These are phyloP conservation scores for Coelopa frigida DNA, from an alignment of 1,140 invertebrate genomes.

Conservation along the genomic window DNA sequence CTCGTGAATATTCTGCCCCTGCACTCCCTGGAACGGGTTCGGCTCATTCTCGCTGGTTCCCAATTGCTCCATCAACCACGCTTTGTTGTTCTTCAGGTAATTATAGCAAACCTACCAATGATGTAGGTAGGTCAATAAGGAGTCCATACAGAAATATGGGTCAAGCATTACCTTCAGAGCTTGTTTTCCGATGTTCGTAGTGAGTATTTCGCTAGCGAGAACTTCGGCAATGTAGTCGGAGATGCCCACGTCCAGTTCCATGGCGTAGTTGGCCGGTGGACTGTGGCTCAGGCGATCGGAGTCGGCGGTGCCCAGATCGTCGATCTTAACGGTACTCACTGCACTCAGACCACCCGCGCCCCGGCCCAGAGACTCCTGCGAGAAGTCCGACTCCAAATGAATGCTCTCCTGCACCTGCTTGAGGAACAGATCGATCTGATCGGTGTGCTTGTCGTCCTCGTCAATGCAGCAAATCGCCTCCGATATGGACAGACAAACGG, in stretches of 20 bases:
- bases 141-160: conserved; percentile 3
- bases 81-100: conserved; percentile 59
- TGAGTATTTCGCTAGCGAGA: conserved; percentile 50
- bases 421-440: conserved; percentile 57
- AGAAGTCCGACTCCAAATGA: conserved; percentile 26
- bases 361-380: conserved; percentile 1
- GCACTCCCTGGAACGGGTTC: conserved; percentile 33
- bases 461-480: conserved; percentile 72
- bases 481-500: conserved; percentile 52
- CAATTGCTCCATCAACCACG: conserved; percentile 57
- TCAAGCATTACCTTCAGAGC: conserved; percentile 47
- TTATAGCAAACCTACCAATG: conserved; percentile 54
- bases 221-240: conserved; percentile 48
- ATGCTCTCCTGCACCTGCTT: conserved; percentile 48
- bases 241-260: conserved; percentile 44
- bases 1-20: conserved; percentile 46
- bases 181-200: conserved; percentile 48
- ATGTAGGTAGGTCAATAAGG: neutral
- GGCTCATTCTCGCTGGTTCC: conserved; percentile 43
- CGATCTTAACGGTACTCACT: conserved; percentile 40
- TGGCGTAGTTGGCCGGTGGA: conserved; percentile 38
- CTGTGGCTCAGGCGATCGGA: conserved; percentile 35
- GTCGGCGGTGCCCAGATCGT: conserved; percentile 32
- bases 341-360: conserved; percentile 31
- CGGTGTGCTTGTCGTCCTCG: conserved; percentile 65